Percentiles rank a stretch among this genome's conserved stretches.
Conservation (phyloP, 2,113 vertebrate genomes). For the Mastomys coucha region DNA sequence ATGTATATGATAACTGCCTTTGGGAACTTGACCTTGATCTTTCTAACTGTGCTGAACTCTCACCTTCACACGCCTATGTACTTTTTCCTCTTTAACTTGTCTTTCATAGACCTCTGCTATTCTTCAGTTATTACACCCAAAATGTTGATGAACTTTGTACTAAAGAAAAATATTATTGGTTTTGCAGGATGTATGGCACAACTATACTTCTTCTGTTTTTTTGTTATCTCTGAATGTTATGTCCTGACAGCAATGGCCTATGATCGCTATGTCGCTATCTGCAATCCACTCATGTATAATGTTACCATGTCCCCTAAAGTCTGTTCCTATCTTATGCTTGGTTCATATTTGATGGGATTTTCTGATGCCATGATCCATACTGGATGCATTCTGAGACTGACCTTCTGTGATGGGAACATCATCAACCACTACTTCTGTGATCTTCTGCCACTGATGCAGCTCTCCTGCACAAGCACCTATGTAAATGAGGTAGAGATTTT, state of each 20-base stretch:
- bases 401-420: not conserved
- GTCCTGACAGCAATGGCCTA: slow-evolving; percentile 7
- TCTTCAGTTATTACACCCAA: not conserved
- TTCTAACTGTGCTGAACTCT: not conserved
- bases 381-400: not conserved
- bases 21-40: not conserved
- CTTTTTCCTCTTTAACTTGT: slow-evolving; percentile 1
- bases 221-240: not conserved
- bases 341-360: not conserved
- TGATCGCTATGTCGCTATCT: not conserved
- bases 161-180: not conserved
- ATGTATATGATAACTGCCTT: not conserved
- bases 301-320: not conserved
- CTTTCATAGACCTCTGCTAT: not conserved
- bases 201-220: not conserved
- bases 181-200: not conserved
- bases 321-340: not conserved
- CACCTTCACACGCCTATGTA: not conserved
- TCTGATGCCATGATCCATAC: not conserved
- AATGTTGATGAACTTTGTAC: not conserved
- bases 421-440: slow-evolving; percentile 15
- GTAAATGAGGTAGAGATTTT: not conserved
- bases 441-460: not conserved
- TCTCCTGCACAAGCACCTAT: not conserved
- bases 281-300: slow-evolving; percentile 11